phyloP scores from a whole-genome alignment of 2,797 vertebrate genomes.

The Limnodromus scolopaceus region DNA sequence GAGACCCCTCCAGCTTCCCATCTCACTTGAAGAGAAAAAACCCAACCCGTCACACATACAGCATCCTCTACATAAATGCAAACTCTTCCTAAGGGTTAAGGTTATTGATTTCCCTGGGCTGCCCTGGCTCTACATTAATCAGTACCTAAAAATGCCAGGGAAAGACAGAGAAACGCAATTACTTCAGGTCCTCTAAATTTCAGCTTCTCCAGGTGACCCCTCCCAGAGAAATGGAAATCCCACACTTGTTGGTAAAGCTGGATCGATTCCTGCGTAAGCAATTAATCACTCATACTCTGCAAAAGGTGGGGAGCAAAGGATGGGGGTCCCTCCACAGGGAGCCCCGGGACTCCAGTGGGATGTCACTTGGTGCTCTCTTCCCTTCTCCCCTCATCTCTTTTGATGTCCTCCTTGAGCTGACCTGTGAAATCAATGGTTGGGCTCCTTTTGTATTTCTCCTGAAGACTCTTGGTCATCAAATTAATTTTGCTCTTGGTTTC shows the following conservation, averaged over 20 bases:
- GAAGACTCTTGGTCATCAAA: neutral
- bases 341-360: neutral
- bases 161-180: constrained; percentile 72
- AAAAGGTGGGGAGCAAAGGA: constrained; percentile 20
- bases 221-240: constrained; percentile 44
- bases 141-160: constrained; percentile 63
- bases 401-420: fast-evolving
- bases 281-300: constrained; percentile 44
- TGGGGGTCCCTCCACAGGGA: neutral
- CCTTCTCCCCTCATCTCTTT: fast-evolving
- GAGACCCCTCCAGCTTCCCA: neutral
- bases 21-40: neutral
- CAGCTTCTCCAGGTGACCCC: constrained; percentile 43
- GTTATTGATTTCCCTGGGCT: constrained; percentile 66
- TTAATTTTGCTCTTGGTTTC: neutral
- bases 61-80: constrained; percentile 1
- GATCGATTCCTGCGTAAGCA: constrained; percentile 51
- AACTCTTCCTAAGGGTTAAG: constrained; percentile 54
- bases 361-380: fast-evolving
- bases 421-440: neutral
- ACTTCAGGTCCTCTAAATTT: constrained; percentile 49
- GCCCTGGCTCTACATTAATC: constrained; percentile 64
- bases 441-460: neutral
- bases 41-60: fast-evolving
- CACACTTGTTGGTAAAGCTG: constrained; percentile 14